Conservation (phyloP, 37 sponge, comb jelly and placozoan genomes). For the Beroe ovata region DNA sequence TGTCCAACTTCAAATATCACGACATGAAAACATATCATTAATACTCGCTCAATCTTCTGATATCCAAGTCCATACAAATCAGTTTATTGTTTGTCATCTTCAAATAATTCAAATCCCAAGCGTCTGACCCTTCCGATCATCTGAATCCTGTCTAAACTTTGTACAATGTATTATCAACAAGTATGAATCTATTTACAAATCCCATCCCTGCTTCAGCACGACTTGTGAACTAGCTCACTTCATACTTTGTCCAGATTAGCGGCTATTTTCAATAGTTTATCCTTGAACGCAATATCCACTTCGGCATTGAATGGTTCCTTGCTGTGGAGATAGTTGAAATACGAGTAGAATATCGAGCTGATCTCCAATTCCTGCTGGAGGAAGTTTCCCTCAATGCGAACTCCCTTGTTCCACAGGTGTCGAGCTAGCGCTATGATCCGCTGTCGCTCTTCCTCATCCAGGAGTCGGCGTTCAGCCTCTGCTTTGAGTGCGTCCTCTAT, state of each 20-base stretch:
- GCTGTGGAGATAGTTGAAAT: conserved; percentile 55
- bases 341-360: conserved; percentile 65
- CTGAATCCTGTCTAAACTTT: background rate
- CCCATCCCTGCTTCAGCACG: too few species aligned
- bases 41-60: background rate
- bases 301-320: conserved; percentile 52
- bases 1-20: background rate
- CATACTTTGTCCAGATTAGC: background rate
- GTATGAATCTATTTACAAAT: background rate
- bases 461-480: conserved; percentile 18
- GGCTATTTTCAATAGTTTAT: background rate
- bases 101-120: background rate
- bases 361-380: conserved; percentile 56
- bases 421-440: conserved; percentile 59
- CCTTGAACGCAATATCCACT: background rate
- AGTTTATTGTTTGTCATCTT: background rate
- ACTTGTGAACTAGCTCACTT: background rate
- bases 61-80: background rate
- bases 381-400: conserved; percentile 39
- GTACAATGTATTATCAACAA: background rate
- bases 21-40: background rate
- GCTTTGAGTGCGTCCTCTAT: conserved; percentile 64
- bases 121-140: too few species aligned
- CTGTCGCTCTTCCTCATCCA: conserved; percentile 47
- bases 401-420: conserved; percentile 66